Evolutionary conservation across 1,140 invertebrate genomes (phyloP).

Genomic region (Macrosteles quadrilineatus): DNA sequence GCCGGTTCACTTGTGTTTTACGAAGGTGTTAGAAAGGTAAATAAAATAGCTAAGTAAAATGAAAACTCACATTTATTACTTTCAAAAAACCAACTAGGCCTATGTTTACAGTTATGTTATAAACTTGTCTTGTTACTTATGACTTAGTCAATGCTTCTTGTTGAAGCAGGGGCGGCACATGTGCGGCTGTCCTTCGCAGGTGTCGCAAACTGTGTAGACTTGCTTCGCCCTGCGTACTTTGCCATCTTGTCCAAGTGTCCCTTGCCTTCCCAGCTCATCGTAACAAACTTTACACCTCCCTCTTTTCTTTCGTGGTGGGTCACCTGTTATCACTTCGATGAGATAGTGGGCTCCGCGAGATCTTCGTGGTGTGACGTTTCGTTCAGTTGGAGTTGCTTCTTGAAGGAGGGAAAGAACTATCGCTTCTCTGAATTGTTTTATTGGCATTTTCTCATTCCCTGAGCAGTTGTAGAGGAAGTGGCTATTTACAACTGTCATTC

Average conservation of each 20-base stretch:
- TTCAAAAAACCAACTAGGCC: not conserved
- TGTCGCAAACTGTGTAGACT: not conserved
- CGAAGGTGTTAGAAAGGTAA: not conserved
- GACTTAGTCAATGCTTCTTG: not conserved
- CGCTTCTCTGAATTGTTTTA: not conserved
- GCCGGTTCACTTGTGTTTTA: not conserved
- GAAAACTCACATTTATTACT: not conserved
- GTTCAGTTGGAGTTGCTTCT: not conserved
- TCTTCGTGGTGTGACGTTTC: not conserved
- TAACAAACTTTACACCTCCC: not conserved
- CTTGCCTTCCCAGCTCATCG: not conserved
- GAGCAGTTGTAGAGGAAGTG: not conserved
- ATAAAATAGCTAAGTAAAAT: not conserved
- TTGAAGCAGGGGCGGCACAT: conserved; percentile 5
- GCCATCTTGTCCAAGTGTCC: not conserved
- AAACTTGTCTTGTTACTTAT: not conserved
- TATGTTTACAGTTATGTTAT: not conserved
- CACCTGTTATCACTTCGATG: not conserved
- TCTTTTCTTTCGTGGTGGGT: not conserved
- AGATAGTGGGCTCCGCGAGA: not conserved
- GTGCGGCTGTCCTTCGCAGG: not conserved
- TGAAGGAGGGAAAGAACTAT: not conserved
- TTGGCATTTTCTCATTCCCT: not conserved
- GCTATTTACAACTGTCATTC: conserved; percentile 7
- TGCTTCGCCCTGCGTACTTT: not conserved